These are phyloP conservation scores for Peromyscus polionotus DNA, from an alignment of 2,113 vertebrate genomes.

Conservation along the genomic window DNA sequence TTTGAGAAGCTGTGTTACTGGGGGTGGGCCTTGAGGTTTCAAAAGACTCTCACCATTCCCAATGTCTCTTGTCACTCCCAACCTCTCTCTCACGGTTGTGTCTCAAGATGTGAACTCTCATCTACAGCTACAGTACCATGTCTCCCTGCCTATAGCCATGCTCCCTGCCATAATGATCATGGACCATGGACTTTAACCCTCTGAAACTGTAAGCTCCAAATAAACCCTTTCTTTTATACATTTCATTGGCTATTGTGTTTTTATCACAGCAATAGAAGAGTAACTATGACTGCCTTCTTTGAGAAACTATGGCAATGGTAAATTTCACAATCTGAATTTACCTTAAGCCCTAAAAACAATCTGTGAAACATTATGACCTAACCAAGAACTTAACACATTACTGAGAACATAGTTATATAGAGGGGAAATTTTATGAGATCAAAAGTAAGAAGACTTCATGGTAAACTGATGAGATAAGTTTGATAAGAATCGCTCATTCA, in stretches of 20 bases:
- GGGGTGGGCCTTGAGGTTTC: background rate
- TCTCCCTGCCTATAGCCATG: no score
- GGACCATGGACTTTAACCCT: background rate
- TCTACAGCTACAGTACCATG: background rate
- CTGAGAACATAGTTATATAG: background rate
- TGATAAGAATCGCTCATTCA: background rate
- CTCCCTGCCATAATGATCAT: background rate
- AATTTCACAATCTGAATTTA: conserved; percentile 33
- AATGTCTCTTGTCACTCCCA: background rate
- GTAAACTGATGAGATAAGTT: background rate
- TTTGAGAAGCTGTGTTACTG: background rate
- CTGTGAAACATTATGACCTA: background rate
- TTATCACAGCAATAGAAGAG: background rate
- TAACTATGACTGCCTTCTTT: background rate
- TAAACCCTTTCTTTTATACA: background rate
- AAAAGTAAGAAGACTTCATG: background rate
- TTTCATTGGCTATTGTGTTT: background rate
- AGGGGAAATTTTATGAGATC: background rate
- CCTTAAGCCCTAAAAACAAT: background rate
- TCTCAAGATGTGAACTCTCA: background rate
- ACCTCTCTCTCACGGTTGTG: background rate
- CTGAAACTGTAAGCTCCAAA: background rate
- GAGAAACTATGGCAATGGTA: background rate
- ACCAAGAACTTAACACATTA: background rate
- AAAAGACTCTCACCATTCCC: background rate